Evolutionary conservation across 2,888 invertebrate genomes (phyloP).

Genomic region (Spisula solida): DNA sequence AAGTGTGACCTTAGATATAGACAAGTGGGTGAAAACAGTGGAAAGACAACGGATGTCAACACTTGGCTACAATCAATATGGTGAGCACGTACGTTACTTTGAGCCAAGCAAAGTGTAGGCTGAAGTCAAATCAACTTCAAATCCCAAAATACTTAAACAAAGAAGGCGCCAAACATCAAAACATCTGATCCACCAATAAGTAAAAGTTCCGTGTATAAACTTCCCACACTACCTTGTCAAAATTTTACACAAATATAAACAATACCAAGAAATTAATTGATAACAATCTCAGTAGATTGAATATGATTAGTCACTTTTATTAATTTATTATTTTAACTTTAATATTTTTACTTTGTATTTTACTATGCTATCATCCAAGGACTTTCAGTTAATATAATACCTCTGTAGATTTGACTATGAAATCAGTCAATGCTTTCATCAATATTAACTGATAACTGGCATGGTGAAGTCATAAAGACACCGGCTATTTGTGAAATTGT

Average conservation of each 20-base stretch:
- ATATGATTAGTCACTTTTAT: no score
- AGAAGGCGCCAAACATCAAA: not conserved
- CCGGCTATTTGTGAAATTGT: no score
- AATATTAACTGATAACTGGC: no score
- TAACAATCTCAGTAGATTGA: not conserved
- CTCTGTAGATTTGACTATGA: no score
- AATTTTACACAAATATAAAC: not conserved
- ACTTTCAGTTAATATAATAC: no score
- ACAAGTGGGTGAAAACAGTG: constrained; percentile 3
- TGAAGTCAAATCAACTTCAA: not conserved
- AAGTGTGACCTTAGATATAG: not conserved
- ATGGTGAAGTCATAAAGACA: no score
- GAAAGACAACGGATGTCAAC: not conserved
- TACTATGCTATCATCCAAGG: no score
- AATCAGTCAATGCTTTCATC: constrained; percentile 49
- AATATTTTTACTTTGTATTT: no score
- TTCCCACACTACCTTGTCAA: not conserved
- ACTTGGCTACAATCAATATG: not conserved
- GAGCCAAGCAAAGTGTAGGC: not conserved
- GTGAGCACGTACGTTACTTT: not conserved
- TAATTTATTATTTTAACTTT: no score
- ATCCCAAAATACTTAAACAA: not conserved
- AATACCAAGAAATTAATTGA: not conserved
- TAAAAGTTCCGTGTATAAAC: not conserved
- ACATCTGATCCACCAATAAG: not conserved